Base-by-base conservation (phyloP, 2,797 vertebrate species). In the Coluber constrictor region DNA sequence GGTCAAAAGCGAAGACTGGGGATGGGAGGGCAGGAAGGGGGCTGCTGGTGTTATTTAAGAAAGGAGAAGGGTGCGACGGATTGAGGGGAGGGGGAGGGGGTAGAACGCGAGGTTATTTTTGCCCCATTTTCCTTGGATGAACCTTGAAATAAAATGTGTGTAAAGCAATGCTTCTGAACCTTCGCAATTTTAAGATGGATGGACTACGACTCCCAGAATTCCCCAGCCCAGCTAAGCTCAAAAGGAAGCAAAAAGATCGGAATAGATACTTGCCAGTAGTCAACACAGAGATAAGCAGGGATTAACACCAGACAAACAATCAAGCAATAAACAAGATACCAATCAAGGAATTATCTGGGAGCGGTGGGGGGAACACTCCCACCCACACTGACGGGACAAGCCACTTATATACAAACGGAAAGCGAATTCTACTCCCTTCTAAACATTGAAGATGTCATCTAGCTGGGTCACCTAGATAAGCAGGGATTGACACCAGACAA, bases 1-100 rank as follows among this genome's bases (percentile, higher is more conserved):
- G 97, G 96, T 93, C 96, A 15, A 93, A 94, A 96, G 95, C 94
- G 94, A 94, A n/a, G 15, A 37, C 7, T 7, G 11, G 23, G 47
- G 11, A 18, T 15, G 37, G 37, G 11, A 54, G 29, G 29, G 54
- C 7, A 18, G 25, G 27, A 47, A 90, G 0, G 0, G 87, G 87
- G 93, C 13, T 90, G 91, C 86, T 56, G 94, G 95, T 16, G 61
- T 79, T 94, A 87, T 63, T 59, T 86, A 88, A 95, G 90, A 92
- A 37, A 91, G 51, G n/a, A n/a, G 59, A 57, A 32, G 20, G 32
- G 7, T 16, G 12, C 7, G 11, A 5, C 3, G 8, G 74, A 15
- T 27, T 3, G n/a, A 2, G 27, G 32, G 23, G 47, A 1, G 5
- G 15, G 51, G 8, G 13, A 29, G 0, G 29, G 51, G 3, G 56